A percentile compares a stretch with the other conserved stretches of the same genome.
These are phyloP conservation scores for Pseudomyrmex pallidus DNA, from an alignment of 1,140 invertebrate genomes.

Conservation along the genomic window DNA sequence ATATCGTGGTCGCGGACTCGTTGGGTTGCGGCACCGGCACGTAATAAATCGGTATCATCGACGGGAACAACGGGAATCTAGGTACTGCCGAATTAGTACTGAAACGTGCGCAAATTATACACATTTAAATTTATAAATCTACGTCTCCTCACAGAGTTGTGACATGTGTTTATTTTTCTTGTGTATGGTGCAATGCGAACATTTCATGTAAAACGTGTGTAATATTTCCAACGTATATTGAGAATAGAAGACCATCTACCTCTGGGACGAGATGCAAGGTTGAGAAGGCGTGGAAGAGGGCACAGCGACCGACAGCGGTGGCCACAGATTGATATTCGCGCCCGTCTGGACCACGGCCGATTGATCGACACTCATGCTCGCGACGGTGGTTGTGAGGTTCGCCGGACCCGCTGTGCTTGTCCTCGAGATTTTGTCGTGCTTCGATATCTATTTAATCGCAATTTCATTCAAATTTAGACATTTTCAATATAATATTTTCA, in stretches of 20 bases:
- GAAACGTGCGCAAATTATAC: constrained; percentile 13
- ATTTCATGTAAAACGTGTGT: neutral
- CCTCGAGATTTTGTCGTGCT: constrained; percentile 67
- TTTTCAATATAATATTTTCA: neutral
- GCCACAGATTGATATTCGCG: constrained; percentile 86
- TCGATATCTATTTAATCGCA: constrained; percentile 67
- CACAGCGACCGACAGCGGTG: constrained; percentile 86
- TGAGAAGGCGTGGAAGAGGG: constrained; percentile 81
- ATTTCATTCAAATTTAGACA: neutral
- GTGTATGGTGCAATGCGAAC: too few relatives aligned
- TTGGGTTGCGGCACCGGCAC: constrained; percentile 82
- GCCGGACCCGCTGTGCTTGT: constrained; percentile 54
- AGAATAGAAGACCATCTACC: constrained; percentile 57
- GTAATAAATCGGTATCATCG: constrained; percentile 87
- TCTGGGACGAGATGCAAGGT: constrained; percentile 69
- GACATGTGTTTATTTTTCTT: neutral
- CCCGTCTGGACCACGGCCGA: constrained; percentile 67
- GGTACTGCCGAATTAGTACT: constrained; percentile 62
- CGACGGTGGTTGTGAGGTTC: constrained; percentile 55
- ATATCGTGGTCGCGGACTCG: constrained; percentile 35
- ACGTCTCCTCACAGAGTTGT: too few relatives aligned
- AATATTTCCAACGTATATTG: neutral
- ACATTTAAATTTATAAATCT: too few relatives aligned
- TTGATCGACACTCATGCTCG: constrained; percentile 67
- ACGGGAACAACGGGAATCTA: constrained; percentile 75